These are phyloP conservation scores for Solenopsis invicta DNA, from an alignment of 1,140 invertebrate genomes.

Conservation along the genomic window DNA sequence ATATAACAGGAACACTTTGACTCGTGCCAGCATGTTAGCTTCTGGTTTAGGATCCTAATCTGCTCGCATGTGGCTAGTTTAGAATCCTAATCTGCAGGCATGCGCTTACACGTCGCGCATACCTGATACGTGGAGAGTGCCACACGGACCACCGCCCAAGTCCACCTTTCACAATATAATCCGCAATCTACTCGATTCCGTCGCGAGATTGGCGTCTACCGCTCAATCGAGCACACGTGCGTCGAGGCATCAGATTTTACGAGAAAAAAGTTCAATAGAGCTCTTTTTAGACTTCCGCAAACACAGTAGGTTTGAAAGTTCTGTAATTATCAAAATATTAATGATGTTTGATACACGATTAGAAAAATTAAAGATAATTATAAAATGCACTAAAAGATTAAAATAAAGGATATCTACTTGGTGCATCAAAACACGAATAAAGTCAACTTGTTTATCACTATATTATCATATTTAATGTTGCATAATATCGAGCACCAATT, in stretches of 20 bases:
- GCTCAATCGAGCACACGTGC: slow-evolving; percentile 1
- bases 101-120: slow-evolving; percentile 67
- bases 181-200: slow-evolving; percentile 59
- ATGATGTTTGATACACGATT: background rate
- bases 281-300: background rate
- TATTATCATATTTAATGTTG: background rate
- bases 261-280: slow-evolving; percentile 11
- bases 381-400: background rate
- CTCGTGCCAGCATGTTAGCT: slow-evolving; percentile 49
- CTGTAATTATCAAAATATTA: background rate
- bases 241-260: background rate
- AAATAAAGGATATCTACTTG: background rate
- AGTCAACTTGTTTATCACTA: background rate
- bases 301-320: background rate
- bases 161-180: slow-evolving; percentile 76
- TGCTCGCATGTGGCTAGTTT: slow-evolving; percentile 38
- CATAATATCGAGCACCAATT: background rate
- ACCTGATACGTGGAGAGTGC: slow-evolving; percentile 71
- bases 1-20: slow-evolving; percentile 69
- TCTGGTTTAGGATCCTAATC: slow-evolving; percentile 67
- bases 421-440: background rate
- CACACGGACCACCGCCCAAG: slow-evolving; percentile 73
- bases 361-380: background rate
- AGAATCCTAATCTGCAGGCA: slow-evolving; percentile 64
- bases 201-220: slow-evolving; percentile 39